These are phyloP conservation scores for Gasteruption jaculator DNA, from an alignment of 2,888 invertebrate species.

Conservation along the genomic window DNA sequence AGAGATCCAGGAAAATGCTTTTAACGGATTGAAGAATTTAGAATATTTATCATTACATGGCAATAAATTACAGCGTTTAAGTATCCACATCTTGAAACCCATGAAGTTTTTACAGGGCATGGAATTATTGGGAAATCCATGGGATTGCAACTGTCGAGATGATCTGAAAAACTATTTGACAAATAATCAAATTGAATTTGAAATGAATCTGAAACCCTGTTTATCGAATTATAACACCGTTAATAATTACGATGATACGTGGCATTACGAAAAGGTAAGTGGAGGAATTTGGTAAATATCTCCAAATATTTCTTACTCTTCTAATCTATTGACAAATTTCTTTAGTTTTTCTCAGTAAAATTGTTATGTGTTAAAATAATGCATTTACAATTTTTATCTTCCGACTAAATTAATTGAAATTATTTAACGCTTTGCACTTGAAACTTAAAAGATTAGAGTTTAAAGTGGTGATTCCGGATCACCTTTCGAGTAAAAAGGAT, in stretches of 20 bases:
- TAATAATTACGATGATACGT: background rate
- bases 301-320: no score
- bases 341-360: no score
- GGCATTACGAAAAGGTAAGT: slow-evolving; percentile 21
- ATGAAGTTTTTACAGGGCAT: slow-evolving; percentile 27
- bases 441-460: no score
- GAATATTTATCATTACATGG: slow-evolving; percentile 27
- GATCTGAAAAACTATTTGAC: slow-evolving; percentile 26
- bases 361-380: no score
- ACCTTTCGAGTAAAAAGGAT: no score
- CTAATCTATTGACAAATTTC: no score
- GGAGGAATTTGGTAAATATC: no score
- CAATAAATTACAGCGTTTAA: slow-evolving; percentile 32
- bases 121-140: slow-evolving; percentile 31
- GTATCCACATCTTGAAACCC: slow-evolving; percentile 21
- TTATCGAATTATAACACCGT: slow-evolving; percentile 17
- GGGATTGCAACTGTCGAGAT: slow-evolving; percentile 30
- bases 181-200: slow-evolving; percentile 27
- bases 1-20: slow-evolving; percentile 25
- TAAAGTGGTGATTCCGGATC: no score
- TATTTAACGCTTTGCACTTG: no score
- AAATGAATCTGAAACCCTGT: slow-evolving; percentile 26
- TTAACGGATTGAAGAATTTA: slow-evolving; percentile 26
- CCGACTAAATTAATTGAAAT: no score
- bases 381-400: no score